Base-by-base conservation (phyloP, 2,888 invertebrate species). In the Andrena praecox region DNA sequence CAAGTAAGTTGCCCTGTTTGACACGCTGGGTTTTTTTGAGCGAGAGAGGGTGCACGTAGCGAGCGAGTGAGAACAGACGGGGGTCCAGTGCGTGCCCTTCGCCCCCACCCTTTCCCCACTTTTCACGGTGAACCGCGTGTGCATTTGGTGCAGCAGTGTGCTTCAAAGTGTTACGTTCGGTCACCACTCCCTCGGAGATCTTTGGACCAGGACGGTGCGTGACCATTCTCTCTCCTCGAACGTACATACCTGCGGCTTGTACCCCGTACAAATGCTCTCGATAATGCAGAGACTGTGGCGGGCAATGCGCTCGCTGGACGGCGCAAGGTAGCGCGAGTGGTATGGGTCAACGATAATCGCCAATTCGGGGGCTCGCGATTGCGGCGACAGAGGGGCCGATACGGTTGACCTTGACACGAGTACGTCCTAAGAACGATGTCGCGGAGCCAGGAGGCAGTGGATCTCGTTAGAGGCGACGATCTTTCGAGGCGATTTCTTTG, bases 141-240 rank as follows among this genome's bases (percentile, higher is more conserved):
- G 86, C 70, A 76, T 70, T 52, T 70, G 80, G 87, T 87, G 87
- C 64, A 76, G 67, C 71, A 87, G 87, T 87, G 87, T 87, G 86
- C 63, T 82, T 76, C 68, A 68, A 80, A 87, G 82, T 85, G 86
- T 85, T 84, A 83, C 85, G 73, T 66, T 64, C 64, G 24, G 77
- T 68, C 72, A 69, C 27, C 27, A 10, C 16, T 48, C 54, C 35
- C 71, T 54, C 60, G 54, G 71, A 48, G 76, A 69, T 75, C 68
- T 27, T 74, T 48, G 62, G 69, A 71, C 64, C 54, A 24, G 29
- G 20, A 52, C 56, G 56, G 35, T 70, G 79, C 48, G 56, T 52
- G 42, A 67, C 27, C 7, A n/a, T 62, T 48, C 42, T 48, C n/a
- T 59, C 8, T 67, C 12, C 24, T 33, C 10, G 7, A n/a, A 35